These are phyloP conservation scores for Zaprionus gabonicus DNA, from an alignment of 1,140 invertebrate species.

Conservation along the genomic window DNA sequence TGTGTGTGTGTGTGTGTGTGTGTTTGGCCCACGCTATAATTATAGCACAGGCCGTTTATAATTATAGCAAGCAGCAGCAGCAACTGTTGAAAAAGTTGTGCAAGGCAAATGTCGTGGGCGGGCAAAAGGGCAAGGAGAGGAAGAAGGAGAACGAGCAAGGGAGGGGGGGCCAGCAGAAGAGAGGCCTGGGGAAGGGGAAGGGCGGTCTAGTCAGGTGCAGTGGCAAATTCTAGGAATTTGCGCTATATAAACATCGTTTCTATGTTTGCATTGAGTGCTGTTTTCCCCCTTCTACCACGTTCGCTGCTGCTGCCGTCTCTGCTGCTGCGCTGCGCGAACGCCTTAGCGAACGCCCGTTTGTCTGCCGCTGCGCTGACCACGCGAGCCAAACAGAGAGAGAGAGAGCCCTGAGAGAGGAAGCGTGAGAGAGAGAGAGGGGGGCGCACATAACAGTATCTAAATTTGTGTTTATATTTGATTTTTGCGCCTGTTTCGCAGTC, in stretches of 20 bases:
- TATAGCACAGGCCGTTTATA: constrained; percentile 72
- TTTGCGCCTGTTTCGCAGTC: constrained; percentile 72
- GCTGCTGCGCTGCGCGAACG: constrained; percentile 10
- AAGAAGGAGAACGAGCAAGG: neutral
- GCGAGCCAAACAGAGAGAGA: constrained; percentile 6
- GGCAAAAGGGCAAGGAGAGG: constrained; percentile 12
- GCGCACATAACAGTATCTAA: constrained; percentile 66
- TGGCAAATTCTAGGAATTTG: constrained; percentile 35
- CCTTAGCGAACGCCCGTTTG: constrained; percentile 42
- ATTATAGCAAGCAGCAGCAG: constrained; percentile 61
- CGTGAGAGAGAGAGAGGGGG: neutral
- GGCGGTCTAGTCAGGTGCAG: constrained; percentile 34
- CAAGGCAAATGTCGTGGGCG: constrained; percentile 54
- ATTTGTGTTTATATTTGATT: constrained; percentile 78
- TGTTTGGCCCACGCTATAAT: constrained; percentile 71
- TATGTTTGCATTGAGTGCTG: neutral
- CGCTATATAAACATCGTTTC: neutral
- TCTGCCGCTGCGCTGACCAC: constrained; percentile 42
- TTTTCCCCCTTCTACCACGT: neutral
- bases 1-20: constrained; percentile 40
- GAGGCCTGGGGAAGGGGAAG: too few species aligned
- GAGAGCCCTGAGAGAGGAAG: neutral
- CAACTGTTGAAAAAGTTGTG: constrained; percentile 50
- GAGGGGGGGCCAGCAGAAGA: too few species aligned
- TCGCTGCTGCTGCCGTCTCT: neutral